phyloP scores from a whole-genome alignment of 2,797 vertebrate genomes.

The Gymnothorax reevesii region DNA sequence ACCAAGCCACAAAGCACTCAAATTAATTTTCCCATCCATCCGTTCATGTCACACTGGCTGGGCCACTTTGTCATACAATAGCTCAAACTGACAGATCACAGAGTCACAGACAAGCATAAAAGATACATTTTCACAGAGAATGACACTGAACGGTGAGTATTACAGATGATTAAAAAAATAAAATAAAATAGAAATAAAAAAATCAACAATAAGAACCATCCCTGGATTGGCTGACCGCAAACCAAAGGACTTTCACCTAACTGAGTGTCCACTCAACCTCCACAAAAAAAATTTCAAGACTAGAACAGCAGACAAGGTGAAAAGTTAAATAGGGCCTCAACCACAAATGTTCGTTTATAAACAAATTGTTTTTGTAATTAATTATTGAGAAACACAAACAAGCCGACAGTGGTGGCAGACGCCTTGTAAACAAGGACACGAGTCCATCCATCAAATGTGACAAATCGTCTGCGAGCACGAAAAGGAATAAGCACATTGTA shows the following conservation, averaged over 20 bases:
- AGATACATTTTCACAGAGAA: constrained; percentile 31
- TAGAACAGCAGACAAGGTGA: background rate
- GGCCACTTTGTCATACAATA: constrained; percentile 37
- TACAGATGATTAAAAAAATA: no score
- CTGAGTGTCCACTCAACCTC: background rate
- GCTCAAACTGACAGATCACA: constrained; percentile 44
- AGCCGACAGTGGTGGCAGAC: constrained; percentile 63
- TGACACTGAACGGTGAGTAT: background rate
- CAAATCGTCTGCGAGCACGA: constrained; percentile 48
- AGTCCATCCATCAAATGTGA: constrained; percentile 70
- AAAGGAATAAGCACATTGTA: constrained; percentile 65
- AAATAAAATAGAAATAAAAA: no score
- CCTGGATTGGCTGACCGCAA: background rate
- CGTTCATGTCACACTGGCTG: constrained; percentile 41
- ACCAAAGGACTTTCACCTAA: background rate
- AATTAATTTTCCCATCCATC: constrained; percentile 57
- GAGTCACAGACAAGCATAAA: constrained; percentile 37
- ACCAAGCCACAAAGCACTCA: constrained; percentile 44
- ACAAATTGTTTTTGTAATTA: constrained; percentile 80
- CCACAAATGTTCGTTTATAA: constrained; percentile 71
- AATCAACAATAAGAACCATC: background rate
- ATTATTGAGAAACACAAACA: constrained; percentile 75
- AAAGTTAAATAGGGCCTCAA: constrained; percentile 48
- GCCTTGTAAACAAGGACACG: constrained; percentile 56
- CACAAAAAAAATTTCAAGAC: background rate